A percentile compares a stretch with the other conserved stretches of the same genome.
Conservation (phyloP, 2,888 invertebrate genomes). For the Calameuta pallipes region DNA sequence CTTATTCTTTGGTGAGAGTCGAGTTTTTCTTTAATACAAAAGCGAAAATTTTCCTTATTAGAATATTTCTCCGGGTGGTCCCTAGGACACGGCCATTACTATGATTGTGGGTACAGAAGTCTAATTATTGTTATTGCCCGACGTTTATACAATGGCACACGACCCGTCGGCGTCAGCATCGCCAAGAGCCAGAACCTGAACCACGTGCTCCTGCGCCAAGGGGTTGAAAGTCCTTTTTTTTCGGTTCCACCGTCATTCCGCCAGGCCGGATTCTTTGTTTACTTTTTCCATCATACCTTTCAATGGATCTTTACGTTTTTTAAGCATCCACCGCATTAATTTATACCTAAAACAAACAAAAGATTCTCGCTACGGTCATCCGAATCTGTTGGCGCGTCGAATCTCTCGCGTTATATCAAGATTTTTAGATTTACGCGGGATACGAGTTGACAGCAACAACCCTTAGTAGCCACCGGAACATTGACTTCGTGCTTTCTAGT, state of each 20-base stretch:
- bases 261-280: neutral
- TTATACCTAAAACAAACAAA: neutral
- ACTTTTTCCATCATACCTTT: neutral
- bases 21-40: constrained; percentile 59
- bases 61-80: constrained; percentile 50
- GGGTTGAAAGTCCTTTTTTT: neutral
- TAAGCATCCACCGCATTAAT: neutral
- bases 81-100: constrained; percentile 48
- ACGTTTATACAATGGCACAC: neutral
- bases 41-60: constrained; percentile 64
- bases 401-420: neutral
- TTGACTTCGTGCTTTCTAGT: neutral
- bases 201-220: neutral
- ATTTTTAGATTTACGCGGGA: neutral
- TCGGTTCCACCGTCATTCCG: neutral
- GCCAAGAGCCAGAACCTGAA: neutral
- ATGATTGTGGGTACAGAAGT: constrained; percentile 56
- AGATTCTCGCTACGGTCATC: neutral
- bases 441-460: neutral
- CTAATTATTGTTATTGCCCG: constrained; percentile 49
- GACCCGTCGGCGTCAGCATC: neutral
- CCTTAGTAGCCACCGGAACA: neutral
- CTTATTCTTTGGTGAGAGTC: neutral
- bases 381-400: neutral
- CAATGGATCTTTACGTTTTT: neutral